Evolutionary conservation across 1,140 invertebrate species (phyloP).

Genomic region (Triops longicaudatus): DNA sequence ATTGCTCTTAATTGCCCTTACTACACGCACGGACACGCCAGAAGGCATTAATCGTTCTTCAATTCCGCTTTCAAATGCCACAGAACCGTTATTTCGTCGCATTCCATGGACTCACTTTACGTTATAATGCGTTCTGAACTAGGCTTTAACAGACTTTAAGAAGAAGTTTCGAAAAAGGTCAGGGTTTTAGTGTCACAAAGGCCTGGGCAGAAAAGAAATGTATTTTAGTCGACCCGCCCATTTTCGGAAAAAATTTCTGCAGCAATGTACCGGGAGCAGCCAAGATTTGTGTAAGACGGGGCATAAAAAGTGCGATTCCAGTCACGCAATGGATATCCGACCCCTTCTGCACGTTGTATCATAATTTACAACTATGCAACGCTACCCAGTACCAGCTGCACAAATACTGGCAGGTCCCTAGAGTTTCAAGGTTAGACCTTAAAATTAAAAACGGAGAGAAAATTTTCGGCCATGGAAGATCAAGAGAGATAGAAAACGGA

Average conservation of each 20-base stretch:
- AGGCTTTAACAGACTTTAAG: too few relatives aligned
- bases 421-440: not conserved
- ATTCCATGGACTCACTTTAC: too few relatives aligned
- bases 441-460: not conserved
- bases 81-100: too few relatives aligned
- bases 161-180: too few relatives aligned
- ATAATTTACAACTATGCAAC: not conserved
- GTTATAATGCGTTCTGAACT: too few relatives aligned
- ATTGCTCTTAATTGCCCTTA: too few relatives aligned
- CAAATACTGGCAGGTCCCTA: not conserved
- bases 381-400: not conserved
- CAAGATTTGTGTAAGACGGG: not conserved
- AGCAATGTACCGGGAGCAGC: not conserved
- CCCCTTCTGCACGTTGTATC: not conserved
- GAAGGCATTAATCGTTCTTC: too few relatives aligned
- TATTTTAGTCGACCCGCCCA: not conserved
- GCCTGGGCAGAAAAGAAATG: too few relatives aligned
- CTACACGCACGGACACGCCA: too few relatives aligned
- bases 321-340: not conserved
- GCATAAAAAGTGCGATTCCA: not conserved
- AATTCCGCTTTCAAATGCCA: too few relatives aligned
- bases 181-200: too few relatives aligned
- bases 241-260: not conserved
- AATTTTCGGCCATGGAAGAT: not conserved
- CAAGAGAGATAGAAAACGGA: not conserved